Evolutionary conservation across 2,797 vertebrate species (phyloP), one percentile per base, ranked within the genome.

Genomic region (Salarias fasciatus): DNA sequence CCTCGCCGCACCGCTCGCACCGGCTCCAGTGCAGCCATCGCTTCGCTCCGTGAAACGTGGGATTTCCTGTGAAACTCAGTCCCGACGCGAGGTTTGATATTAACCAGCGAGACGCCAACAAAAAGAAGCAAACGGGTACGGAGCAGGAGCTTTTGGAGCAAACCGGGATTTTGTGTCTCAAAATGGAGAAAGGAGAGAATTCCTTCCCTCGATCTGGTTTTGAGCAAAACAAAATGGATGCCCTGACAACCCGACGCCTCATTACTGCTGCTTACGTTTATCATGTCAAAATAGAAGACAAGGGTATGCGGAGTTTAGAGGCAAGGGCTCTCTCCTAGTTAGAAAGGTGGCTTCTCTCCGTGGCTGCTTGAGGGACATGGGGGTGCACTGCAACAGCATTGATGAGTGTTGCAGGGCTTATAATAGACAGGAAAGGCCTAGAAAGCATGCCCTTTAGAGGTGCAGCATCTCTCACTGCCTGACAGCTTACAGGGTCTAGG

Each of bases 361-460:
- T 35, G 74, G 85, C 81, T 88, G 82, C 88, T 88, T 84, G 88
- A 92, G 88, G 88, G 89, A 88, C 86, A 80, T 67, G 79, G 73
- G 77, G 83, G 81, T 88, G 82, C 80, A 75, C 71, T 36, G 77
- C 68, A 79, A 86, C 86, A 90, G 86, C 86, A 84, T 85, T 86
- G 86, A 91, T 87, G 85, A 88, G 84, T 87, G 89, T 88, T 86
- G 72, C 81, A 67, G 86, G 84, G 87, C 86, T 90, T 84, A 87
- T 90, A 91, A 92, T 89, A 92, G 90, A 92, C 89, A 92, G 89
- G 82, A 81, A 77, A 84, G 88, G 82, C 84, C 87, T 71, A 81
- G 85, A 84, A 90, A 86, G 79, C 82, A 64, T 87, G 88, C 67
- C 88, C 90, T 89, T 89, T 89, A 77, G 85, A 90, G 89, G 80